Base-by-base conservation (phyloP, 2,113 vertebrate genomes). In the Callorhinus ursinus region DNA sequence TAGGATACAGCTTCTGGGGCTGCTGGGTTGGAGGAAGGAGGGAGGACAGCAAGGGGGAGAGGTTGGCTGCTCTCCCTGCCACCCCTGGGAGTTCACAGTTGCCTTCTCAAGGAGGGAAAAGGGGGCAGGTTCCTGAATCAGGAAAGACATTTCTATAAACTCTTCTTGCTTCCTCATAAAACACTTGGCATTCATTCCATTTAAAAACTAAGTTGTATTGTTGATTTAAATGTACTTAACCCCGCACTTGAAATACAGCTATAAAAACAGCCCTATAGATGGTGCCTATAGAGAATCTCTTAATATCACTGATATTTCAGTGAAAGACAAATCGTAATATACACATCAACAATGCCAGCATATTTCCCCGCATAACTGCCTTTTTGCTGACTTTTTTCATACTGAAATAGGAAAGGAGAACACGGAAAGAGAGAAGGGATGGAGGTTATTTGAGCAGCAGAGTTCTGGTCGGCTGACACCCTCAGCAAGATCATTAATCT, bases 401-500 rank as follows among this genome's bases (percentile, higher is more conserved):
- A 57, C 63, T 80, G 28, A 82, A 95, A 90, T 81, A 55, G 93
- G 51, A 93, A 80, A 94, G 65, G 36, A 93, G 42, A 46, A 49
- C 51, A 49, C 0, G 72, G 33, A 42, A 71, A 39, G 89, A 93
- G 84, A 77, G 81, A 93, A 84, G 39, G 28, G 53, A 77, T 74
- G 51, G 77, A 93, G 84, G 51, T 96, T 95, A 96, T 95, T 82
- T 96, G 93, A 97, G 90, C 76, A 88, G 80, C 57, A 94, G 95
- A 92, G 94, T 97, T 97, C 95, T 93, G 80, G 90, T 97, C 88
- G 49, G 85, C 94, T 94, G 95, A 97, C 94, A 96, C 61, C 82
- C 92, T 97, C 93, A 94, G 96, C 72, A 90, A 97, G 96, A 98
- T 97, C 96, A 97, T 98, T 97, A 96, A 98, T 97, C 97, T 96